Percentiles rank a stretch among this genome's conserved stretches.
Conservation (phyloP, 1,140 invertebrate genomes). For the Mactra quadrangularis region DNA sequence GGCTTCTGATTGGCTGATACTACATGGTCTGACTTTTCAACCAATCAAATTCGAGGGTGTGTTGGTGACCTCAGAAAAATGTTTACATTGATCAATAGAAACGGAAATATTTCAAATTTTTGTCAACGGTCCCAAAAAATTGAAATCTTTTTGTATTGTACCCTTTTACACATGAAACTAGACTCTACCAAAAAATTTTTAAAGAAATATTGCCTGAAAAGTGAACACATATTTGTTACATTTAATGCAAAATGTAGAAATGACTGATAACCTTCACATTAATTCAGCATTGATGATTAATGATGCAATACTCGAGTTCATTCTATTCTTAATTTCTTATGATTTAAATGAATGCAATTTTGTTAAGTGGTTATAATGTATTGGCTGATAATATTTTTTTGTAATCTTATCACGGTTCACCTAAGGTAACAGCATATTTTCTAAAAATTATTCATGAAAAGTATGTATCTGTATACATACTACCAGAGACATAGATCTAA, state of each 20-base stretch:
- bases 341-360: too few relatives aligned
- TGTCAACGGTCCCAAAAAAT: neutral
- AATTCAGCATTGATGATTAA: neutral
- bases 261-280: neutral
- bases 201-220: neutral
- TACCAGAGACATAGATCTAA: too few relatives aligned
- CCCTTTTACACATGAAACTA: neutral
- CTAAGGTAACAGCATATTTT: too few relatives aligned
- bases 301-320: too few relatives aligned
- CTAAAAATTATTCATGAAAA: too few relatives aligned
- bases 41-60: slow-evolving; percentile 43
- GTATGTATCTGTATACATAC: too few relatives aligned
- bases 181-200: neutral
- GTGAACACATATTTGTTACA: neutral
- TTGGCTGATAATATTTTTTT: too few relatives aligned
- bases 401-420: too few relatives aligned
- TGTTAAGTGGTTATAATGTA: too few relatives aligned
- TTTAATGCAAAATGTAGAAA: neutral
- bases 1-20: slow-evolving; percentile 53
- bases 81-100: slow-evolving; percentile 1
- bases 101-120: neutral
- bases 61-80: neutral
- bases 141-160: neutral
- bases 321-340: too few relatives aligned
- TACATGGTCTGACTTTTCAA: slow-evolving; percentile 44